Evolutionary conservation across 2,113 vertebrate species (phyloP), one percentile per base, ranked within the genome.

Genomic region (Pelmatolapia mariae): DNA sequence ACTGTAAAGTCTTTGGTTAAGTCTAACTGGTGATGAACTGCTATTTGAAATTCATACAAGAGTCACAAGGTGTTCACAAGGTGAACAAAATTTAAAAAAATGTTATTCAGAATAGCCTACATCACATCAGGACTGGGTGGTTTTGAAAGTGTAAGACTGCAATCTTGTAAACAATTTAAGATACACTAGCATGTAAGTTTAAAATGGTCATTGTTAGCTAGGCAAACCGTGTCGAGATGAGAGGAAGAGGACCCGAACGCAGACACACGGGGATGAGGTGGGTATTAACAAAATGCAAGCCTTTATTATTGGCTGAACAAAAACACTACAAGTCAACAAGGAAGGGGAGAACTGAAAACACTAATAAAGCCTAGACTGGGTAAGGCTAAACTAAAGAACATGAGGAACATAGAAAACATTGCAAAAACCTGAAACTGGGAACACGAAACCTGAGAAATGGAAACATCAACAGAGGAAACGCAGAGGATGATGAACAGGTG

Each of bases 61-160:
- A 43, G 38, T 45, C 38, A 73, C 24, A 24, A 24, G 24, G 24
- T 24, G 24, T 24, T 26, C 38, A 73, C 38, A 45, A 73, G 22
- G 38, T 43, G 4, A 45, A 73, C 19, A 24, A 52, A 71, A 15
- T n/a, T 19, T 0, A 0, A 0, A 1, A 59, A 36, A 66, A n/a
- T 16, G 12, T 43, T 40, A 71, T 24, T 71, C 38, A 71, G 7
- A 71, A 71, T 43, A 1, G n/a, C n/a, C n/a, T 24, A 43, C n/a
- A 71, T 71, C n/a, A 24, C 38, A 12, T 40, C 36, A 71, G n/a
- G 5, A 43, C 12, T 71, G n/a, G 11, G 6, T 15, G 12, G 33
- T 43, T 71, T 71, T 24, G 7, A 71, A 71, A 10, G 11, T 71
- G 11, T 71, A 71, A 43, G 12, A 7, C 8, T 24, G 36, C 11